Conservation (phyloP, 2,113 vertebrate species). For the Protobothrops flavoviridis region DNA sequence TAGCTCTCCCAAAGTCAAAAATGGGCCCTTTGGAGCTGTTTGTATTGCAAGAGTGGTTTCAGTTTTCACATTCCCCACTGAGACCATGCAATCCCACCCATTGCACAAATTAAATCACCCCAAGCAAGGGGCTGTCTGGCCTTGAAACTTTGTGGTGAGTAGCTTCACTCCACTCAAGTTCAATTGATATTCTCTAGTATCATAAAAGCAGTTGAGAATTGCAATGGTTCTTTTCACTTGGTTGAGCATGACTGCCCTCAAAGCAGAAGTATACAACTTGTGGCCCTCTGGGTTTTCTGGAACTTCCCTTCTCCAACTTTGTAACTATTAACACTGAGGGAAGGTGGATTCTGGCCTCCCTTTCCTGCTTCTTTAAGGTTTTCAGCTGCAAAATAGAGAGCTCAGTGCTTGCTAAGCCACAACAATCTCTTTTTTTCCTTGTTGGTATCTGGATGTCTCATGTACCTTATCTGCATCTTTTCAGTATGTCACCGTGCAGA, state of each 20-base stretch:
- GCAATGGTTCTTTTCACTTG: neutral
- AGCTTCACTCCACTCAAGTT: neutral
- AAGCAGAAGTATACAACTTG: neutral
- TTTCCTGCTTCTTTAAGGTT: neutral
- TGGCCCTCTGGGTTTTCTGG: neutral
- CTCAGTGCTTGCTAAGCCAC: neutral
- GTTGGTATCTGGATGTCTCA: neutral
- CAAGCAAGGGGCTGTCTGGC: neutral
- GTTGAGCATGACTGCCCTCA: neutral
- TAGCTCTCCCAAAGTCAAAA: neutral
- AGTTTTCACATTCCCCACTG: neutral
- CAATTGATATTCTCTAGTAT: neutral
- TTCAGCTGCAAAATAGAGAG: neutral
- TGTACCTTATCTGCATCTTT: conserved; percentile 17
- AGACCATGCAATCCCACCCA: neutral
- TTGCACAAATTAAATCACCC: neutral
- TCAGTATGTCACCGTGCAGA: conserved; percentile 91
- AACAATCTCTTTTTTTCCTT: neutral
- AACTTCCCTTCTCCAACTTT: neutral
- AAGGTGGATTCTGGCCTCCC: neutral
- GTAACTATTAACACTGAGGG: neutral
- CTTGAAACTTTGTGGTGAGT: neutral
- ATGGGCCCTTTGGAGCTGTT: neutral
- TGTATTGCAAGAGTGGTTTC: neutral
- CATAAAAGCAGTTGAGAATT: neutral